Evolutionary conservation across 2,113 vertebrate species (phyloP), one percentile per base, ranked within the genome.

Genomic region (Gnathochromis pfefferi): DNA sequence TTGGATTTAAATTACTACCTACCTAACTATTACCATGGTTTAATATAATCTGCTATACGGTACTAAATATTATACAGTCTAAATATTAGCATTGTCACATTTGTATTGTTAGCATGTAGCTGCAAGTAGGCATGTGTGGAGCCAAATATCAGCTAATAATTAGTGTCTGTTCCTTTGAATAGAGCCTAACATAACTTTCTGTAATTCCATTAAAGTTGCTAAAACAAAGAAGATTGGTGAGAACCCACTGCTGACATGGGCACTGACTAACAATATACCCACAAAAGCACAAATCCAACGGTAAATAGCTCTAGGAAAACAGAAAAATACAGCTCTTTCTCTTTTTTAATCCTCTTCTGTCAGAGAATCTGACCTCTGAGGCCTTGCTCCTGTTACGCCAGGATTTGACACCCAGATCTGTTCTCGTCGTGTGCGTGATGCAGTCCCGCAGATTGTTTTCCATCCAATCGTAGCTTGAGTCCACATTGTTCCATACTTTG

Each of bases 401-500:
- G 87, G 49, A 85, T 88, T 90, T 93, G 91, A 84, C 93, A 89
- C 54, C 80, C 35, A 6, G 79, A 65, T 40, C 14, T 26, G 4
- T 33, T 55, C 54, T 91, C 38, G 82, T 90, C 49, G 60, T 31
- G 60, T 79, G 78, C 55, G 81, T 73, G 40, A 84, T 82, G 88
- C 82, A 70, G 85, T 42, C 40, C 85, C 7, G 35, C 86, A 47
- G 86, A 80, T 87, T 47, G 47, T 88, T 88, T 90, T 68, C 91
- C 78, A 91, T 85, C 85, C 92, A 91, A 84, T 90, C 7, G 19
- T 42, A 38, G 75, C 86, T 73, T 11, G 23, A 89, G 94, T 92
- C 90, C 70, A 89, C 87, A 79, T 94, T 89, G 87, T 93, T 95
- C 82, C 60, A 82, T 88, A 91, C 60, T 87, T 88, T 60, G 81